phyloP scores from a whole-genome alignment of 2,113 vertebrate genomes.

The Mus pahari region DNA sequence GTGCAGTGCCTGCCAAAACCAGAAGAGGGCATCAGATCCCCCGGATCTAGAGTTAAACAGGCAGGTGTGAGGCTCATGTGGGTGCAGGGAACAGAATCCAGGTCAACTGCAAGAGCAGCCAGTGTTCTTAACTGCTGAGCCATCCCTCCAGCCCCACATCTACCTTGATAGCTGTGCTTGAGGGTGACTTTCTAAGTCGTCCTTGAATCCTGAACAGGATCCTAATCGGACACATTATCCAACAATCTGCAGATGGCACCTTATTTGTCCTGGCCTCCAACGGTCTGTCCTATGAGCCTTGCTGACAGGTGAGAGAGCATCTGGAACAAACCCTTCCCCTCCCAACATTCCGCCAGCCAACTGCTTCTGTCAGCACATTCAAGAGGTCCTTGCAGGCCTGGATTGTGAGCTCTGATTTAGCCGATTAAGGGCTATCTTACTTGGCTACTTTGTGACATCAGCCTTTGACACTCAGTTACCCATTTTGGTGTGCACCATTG shows the following conservation, averaged over 20 bases:
- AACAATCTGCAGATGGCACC: not conserved
- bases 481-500: slow-evolving; percentile 47
- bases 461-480: slow-evolving; percentile 71
- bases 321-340: not conserved
- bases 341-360: not conserved
- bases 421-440: slow-evolving; percentile 63
- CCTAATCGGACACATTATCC: not conserved
- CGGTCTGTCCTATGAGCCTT: not conserved
- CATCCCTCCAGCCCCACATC: not conserved
- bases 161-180: not conserved
- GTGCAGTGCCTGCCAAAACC: not conserved
- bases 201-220: not conserved
- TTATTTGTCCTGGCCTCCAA: not conserved
- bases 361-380: not conserved
- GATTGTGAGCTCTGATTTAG: slow-evolving; percentile 10
- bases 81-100: not conserved
- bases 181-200: not conserved
- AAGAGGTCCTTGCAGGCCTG: not conserved
- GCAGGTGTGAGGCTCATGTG: not conserved
- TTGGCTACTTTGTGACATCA: slow-evolving; percentile 74
- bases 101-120: not conserved
- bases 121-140: not conserved
- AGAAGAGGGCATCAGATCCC: not conserved
- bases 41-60: not conserved
- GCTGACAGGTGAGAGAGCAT: not conserved